Evolutionary conservation across 2,113 vertebrate genomes (phyloP).

Genomic region (Cephalopholis sonnerati): DNA sequence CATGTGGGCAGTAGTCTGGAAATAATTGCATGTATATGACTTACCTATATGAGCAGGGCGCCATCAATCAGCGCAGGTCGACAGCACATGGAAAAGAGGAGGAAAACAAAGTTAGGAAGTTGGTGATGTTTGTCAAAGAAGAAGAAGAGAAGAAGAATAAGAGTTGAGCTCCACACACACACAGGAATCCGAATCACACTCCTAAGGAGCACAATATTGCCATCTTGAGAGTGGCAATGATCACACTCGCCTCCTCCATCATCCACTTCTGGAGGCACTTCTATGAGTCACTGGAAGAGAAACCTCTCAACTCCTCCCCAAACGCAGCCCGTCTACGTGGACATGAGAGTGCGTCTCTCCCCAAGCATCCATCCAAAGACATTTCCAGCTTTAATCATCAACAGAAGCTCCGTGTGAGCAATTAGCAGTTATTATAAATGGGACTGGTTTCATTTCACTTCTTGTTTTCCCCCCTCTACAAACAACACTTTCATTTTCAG

Average conservation of each 20-base stretch:
- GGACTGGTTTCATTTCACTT: not conserved
- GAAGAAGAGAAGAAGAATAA: not conserved
- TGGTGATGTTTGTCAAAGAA: slow-evolving; percentile 7
- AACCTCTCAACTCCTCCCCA: not conserved
- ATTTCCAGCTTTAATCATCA: slow-evolving; percentile 36
- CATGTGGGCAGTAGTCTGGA: slow-evolving; percentile 10
- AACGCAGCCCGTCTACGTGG: not conserved
- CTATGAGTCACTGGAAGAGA: slow-evolving; percentile 40
- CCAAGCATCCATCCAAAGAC: slow-evolving; percentile 15
- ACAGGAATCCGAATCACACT: slow-evolving; percentile 26
- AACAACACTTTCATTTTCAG: slow-evolving; percentile 2
- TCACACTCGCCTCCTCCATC: slow-evolving; percentile 51
- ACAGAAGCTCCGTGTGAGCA: not conserved
- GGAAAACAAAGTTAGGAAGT: slow-evolving; percentile 10
- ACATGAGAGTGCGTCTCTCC: slow-evolving; percentile 2
- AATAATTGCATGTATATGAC: slow-evolving; percentile 50
- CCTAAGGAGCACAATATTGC: slow-evolving; percentile 19
- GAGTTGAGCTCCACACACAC: slow-evolving; percentile 10
- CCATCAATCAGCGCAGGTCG: slow-evolving; percentile 6
- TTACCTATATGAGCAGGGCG: slow-evolving; percentile 72
- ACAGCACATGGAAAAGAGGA: slow-evolving; percentile 21
- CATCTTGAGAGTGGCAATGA: slow-evolving; percentile 40
- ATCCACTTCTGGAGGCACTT: slow-evolving; percentile 40
- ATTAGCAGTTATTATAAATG: slow-evolving; percentile 10
- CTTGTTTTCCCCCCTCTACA: not conserved